phyloP scores from a whole-genome alignment of 2,113 vertebrate genomes.

The Rattus rattus region DNA sequence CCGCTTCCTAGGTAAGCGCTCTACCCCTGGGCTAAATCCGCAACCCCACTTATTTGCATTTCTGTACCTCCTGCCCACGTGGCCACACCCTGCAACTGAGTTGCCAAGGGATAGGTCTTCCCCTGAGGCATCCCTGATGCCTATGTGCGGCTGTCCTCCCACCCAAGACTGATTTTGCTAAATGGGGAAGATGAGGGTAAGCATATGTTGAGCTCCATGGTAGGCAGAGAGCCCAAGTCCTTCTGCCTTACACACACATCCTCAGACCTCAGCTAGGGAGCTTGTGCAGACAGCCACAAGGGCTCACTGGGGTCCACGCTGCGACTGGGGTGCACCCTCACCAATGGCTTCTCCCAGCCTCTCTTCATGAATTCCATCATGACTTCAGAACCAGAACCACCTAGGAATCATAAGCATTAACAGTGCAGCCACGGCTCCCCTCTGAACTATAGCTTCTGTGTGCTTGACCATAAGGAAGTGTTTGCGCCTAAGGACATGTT shows the following conservation, averaged over 20 bases:
- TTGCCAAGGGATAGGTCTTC: not conserved
- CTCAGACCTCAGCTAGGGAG: not conserved
- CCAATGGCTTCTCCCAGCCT: too few species aligned
- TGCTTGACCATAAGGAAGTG: too few species aligned
- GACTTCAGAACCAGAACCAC: too few species aligned
- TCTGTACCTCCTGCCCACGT: not conserved
- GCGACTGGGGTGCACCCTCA: too few species aligned
- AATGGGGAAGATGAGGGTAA: not conserved
- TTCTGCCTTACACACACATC: not conserved
- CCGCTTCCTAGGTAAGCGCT: too few species aligned
- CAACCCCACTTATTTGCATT: not conserved
- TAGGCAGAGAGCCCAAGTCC: rapidly evolving
- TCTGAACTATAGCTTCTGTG: too few species aligned
- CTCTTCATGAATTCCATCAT: too few species aligned
- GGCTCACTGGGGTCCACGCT: not conserved
- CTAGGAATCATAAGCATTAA: too few species aligned
- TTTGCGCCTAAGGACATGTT: too few species aligned
- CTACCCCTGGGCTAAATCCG: too few species aligned
- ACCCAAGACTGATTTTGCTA: not conserved
- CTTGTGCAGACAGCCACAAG: not conserved
- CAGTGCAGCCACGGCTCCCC: too few species aligned
- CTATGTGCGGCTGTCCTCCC: not conserved
- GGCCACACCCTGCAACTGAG: not conserved
- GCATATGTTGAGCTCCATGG: not conserved
- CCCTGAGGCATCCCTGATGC: not conserved